Evolutionary conservation across 2,113 vertebrate genomes (phyloP).

Genomic region (Ophthalmolycus amberensis): DNA sequence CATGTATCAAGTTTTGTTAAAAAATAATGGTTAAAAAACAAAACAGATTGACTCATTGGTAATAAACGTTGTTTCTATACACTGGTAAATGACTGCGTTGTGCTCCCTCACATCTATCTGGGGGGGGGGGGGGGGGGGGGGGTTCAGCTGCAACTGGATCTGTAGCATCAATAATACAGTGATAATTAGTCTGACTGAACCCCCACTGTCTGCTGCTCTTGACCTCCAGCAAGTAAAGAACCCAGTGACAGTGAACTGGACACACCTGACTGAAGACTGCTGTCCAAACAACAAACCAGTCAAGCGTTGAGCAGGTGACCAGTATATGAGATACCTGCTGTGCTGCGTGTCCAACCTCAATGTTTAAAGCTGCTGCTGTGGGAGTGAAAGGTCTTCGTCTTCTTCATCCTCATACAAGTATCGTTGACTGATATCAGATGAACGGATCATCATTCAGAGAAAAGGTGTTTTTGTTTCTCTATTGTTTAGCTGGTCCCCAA

Average conservation of each 20-base stretch:
- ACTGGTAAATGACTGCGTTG: background rate
- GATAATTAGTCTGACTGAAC: constrained; percentile 49
- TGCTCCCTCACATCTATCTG: background rate
- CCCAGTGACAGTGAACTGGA: constrained; percentile 46
- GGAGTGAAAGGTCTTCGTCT: background rate
- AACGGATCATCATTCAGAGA: background rate
- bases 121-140: constrained; percentile 43
- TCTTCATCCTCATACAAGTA: background rate
- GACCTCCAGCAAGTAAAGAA: constrained; percentile 44
- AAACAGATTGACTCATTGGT: background rate
- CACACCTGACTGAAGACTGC: constrained; percentile 23
- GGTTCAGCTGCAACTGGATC: constrained; percentile 59
- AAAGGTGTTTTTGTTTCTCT: background rate
- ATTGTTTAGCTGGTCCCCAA: background rate
- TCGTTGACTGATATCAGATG: background rate
- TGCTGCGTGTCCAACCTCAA: background rate
- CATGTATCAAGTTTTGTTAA: background rate
- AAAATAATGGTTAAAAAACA: background rate
- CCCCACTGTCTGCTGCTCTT: constrained; percentile 43
- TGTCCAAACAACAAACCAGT: constrained; percentile 7
- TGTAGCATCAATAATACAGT: constrained; percentile 72
- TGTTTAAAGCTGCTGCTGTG: background rate
- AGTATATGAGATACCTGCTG: background rate
- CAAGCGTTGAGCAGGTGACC: background rate
- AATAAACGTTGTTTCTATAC: background rate